These are phyloP conservation scores for Brenthis hecate DNA, from an alignment of 2,888 invertebrate species.

Conservation along the genomic window DNA sequence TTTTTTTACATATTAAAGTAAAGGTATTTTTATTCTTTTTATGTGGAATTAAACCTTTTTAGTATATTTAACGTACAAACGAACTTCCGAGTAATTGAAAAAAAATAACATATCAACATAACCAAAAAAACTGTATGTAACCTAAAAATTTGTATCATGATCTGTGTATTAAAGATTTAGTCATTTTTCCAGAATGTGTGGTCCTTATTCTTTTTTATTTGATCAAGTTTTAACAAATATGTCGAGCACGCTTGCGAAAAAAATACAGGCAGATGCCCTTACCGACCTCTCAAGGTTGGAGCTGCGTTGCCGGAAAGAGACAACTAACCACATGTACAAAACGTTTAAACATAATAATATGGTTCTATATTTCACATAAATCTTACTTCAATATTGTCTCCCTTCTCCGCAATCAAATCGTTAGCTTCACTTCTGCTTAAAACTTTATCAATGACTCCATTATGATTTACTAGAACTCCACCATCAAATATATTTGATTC, in stretches of 20 bases:
- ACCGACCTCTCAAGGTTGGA: conserved; percentile 44
- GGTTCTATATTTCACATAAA: conserved; percentile 10
- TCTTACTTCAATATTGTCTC: conserved; percentile 79
- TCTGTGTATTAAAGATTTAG: not conserved
- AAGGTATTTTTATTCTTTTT: no score
- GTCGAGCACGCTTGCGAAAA: conserved; percentile 38
- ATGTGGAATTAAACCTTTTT: no score
- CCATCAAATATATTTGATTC: conserved; percentile 79
- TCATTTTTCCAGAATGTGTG: not conserved
- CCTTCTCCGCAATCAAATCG: conserved; percentile 67
- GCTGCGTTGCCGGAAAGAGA: conserved; percentile 37
- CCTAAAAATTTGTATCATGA: conserved; percentile 2
- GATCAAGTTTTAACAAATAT: conserved; percentile 33
- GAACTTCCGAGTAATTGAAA: no score
- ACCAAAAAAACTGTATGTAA: not conserved
- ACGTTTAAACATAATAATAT: conserved; percentile 28
- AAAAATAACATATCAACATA: no score
- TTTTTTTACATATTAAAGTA: no score
- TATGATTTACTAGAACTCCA: conserved; percentile 81
- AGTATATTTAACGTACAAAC: no score
- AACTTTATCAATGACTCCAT: conserved; percentile 83
- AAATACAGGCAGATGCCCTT: conserved; percentile 41
- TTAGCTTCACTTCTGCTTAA: conserved; percentile 73
- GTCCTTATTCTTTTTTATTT: conserved; percentile 15
- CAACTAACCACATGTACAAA: conserved; percentile 32